Percentiles rank a stretch among this genome's conserved stretches.
These are phyloP conservation scores for Homalodisca vitripennis DNA, from an alignment of 1,140 invertebrate species.

Conservation along the genomic window DNA sequence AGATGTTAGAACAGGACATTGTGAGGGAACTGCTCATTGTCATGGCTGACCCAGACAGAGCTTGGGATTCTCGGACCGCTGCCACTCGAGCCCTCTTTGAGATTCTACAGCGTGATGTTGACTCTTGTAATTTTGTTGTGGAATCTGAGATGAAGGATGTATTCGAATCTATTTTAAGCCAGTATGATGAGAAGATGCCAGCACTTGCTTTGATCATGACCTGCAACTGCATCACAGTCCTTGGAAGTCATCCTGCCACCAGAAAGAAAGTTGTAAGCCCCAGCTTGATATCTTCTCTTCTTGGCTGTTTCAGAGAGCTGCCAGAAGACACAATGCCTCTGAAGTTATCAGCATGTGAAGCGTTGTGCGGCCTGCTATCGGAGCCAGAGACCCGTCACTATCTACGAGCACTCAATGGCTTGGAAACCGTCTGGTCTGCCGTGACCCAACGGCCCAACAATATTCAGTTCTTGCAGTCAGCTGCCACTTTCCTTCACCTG, in stretches of 20 bases:
- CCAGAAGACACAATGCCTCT: constrained; percentile 7
- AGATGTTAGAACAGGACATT: background rate
- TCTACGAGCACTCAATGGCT: background rate
- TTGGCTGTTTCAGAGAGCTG: constrained; percentile 5
- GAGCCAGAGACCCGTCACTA: background rate
- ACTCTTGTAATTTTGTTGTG: background rate
- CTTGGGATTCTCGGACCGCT: background rate
- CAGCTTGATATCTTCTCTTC: background rate
- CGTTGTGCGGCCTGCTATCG: background rate
- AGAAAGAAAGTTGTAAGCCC: background rate
- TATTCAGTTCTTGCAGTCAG: background rate
- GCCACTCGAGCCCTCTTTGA: background rate
- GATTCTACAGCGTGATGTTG: background rate
- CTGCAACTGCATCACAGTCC: background rate
- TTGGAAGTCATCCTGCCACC: background rate
- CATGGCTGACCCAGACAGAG: background rate
- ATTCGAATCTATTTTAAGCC: background rate
- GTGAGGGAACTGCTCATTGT: background rate
- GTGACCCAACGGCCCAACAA: constrained; percentile 10
- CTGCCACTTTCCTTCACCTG: constrained; percentile 13
- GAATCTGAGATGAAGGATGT: background rate
- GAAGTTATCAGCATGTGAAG: constrained; percentile 13
- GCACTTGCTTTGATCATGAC: background rate
- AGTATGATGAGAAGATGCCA: background rate
- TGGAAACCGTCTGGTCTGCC: background rate